phyloP scores from a whole-genome alignment of 2,888 invertebrate species.

The Tenthredo scrophulariae region DNA sequence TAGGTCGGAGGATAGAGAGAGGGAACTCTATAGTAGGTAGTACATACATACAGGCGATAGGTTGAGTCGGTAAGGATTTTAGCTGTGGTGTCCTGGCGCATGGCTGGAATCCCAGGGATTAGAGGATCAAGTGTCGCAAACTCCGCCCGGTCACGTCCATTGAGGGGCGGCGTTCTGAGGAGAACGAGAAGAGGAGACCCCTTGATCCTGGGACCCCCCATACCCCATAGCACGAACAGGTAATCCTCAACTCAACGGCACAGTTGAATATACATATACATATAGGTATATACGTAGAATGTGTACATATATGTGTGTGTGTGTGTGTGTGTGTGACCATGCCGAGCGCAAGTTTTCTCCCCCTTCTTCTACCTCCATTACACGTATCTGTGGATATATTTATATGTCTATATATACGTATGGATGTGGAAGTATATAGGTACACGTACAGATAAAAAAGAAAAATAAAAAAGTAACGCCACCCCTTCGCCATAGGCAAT shows the following conservation, averaged over 20 bases:
- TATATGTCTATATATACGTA: not conserved
- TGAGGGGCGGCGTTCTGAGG: slow-evolving; percentile 15
- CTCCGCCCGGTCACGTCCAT: slow-evolving; percentile 53
- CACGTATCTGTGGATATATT: not conserved
- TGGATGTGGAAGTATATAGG: not conserved
- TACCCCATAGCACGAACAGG: slow-evolving; percentile 30
- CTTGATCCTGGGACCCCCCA: slow-evolving; percentile 14
- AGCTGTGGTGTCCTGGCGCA: slow-evolving; percentile 48
- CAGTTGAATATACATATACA: not conserved
- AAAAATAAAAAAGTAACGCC: not conserved
- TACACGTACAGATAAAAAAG: not conserved
- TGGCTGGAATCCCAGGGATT: slow-evolving; percentile 45
- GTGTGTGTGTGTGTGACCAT: not conserved
- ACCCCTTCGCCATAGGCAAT: slow-evolving; percentile 42
- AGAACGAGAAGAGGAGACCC: slow-evolving; percentile 15
- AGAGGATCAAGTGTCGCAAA: slow-evolving; percentile 54
- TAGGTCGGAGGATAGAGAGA: slow-evolving; percentile 35
- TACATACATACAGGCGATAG: slow-evolving; percentile 16
- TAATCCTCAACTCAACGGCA: slow-evolving; percentile 51
- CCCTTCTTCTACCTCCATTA: not conserved
- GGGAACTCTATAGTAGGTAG: not conserved
- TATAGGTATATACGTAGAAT: not conserved
- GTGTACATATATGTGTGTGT: not conserved
- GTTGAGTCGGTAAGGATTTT: slow-evolving; percentile 37
- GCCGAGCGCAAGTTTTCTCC: not conserved